Conservation (phyloP, 2,113 vertebrate species). For the Xerus inauris region DNA sequence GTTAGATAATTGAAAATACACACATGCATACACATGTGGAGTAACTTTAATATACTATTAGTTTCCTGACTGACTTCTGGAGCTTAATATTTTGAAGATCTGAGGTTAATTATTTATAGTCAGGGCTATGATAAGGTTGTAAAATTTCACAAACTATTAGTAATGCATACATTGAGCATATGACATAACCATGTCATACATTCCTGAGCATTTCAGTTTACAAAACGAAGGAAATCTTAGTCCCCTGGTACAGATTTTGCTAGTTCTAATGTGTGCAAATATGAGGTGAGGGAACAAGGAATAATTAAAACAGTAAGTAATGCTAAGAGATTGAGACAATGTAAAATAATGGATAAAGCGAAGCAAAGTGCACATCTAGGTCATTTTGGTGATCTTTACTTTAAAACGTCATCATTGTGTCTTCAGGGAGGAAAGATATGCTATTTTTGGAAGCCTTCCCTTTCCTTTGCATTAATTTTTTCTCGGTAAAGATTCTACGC, state of each 20-base stretch:
- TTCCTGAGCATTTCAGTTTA: background rate
- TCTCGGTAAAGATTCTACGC: background rate
- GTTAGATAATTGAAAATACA: background rate
- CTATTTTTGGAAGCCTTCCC: background rate
- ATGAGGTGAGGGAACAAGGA: background rate
- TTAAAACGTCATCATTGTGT: slow-evolving; percentile 26
- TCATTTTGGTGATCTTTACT: slow-evolving; percentile 28
- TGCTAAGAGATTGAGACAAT: background rate
- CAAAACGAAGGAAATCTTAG: background rate
- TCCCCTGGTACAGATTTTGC: background rate
- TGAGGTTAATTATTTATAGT: background rate
- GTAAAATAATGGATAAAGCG: background rate
- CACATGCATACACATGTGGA: background rate
- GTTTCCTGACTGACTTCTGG: background rate
- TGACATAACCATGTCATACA: background rate
- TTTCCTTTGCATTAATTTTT: slow-evolving; percentile 3
- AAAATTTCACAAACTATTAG: background rate
- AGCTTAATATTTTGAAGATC: background rate
- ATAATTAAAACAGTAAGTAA: background rate
- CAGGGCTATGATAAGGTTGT: background rate
- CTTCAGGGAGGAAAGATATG: background rate
- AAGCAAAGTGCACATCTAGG: background rate
- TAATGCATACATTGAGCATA: background rate
- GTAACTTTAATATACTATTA: background rate
- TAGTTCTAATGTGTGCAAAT: background rate